Percentiles rank a stretch among this genome's conserved stretches.
These are phyloP conservation scores for Microcebus ravelobensis DNA, from an alignment of 2,113 vertebrate genomes.

Conservation along the genomic window DNA sequence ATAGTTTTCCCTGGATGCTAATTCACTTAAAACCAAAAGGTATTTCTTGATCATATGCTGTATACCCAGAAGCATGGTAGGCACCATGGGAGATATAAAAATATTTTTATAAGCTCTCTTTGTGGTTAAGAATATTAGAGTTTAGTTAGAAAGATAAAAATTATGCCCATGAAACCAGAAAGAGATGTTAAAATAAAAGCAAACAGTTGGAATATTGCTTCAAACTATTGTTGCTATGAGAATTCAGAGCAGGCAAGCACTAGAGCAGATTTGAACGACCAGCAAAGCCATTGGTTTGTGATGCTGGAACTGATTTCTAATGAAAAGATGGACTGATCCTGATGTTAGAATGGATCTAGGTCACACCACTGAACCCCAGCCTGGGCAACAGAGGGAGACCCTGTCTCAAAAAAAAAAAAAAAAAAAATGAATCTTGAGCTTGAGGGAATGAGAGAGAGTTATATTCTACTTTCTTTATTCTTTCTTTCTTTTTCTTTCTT, in stretches of 20 bases:
- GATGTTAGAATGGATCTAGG: not conserved
- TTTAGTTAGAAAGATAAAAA: slow-evolving; percentile 72
- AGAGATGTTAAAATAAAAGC: slow-evolving; percentile 42
- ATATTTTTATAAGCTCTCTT: slow-evolving; percentile 67
- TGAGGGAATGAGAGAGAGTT: not conserved
- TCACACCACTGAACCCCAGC: too few relatives aligned
- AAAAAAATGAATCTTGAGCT: too few relatives aligned
- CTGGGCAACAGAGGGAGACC: too few relatives aligned
- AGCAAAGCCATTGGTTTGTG: not conserved
- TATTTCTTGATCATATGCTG: slow-evolving; percentile 58
- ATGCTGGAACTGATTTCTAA: not conserved
- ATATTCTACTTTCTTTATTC: too few relatives aligned
- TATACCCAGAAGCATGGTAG: slow-evolving; percentile 65
- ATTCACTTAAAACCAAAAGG: slow-evolving; percentile 71
- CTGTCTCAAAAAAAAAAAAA: too few relatives aligned
- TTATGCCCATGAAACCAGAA: slow-evolving; percentile 29
- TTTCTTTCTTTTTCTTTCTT: too few relatives aligned
- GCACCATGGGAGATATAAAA: slow-evolving; percentile 67
- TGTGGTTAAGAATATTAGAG: slow-evolving; percentile 70
- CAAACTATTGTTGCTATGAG: not conserved
- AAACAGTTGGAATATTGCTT: not conserved
- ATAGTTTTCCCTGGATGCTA: slow-evolving; percentile 73
- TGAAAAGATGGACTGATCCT: not conserved
- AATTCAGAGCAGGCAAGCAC: not conserved
- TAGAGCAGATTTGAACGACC: not conserved